These are phyloP conservation scores for Callyntrura sp. DNA, from an alignment of 2,888 invertebrate species.

Conservation along the genomic window DNA sequence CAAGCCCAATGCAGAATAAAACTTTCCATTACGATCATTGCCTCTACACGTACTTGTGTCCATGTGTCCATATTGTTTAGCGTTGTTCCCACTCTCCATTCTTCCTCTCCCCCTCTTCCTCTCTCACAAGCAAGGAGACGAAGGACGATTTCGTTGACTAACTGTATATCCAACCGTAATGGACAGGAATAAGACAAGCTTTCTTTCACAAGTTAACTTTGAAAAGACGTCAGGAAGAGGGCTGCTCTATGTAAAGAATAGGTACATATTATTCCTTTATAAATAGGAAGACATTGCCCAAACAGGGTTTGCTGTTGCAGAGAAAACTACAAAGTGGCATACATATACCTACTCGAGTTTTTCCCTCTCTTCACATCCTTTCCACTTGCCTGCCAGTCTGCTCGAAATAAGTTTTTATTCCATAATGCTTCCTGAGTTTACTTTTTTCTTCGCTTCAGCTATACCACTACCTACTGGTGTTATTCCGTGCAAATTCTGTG, in stretches of 20 bases:
- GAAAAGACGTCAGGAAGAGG: constrained; percentile 48
- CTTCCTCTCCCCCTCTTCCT: not conserved
- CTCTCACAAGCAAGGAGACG: not conserved
- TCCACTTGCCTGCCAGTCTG: constrained; percentile 9
- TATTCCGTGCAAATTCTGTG: not conserved
- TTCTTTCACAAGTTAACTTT: constrained; percentile 62
- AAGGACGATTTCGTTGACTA: constrained; percentile 38
- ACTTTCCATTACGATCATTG: constrained; percentile 39
- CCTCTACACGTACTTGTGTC: not conserved
- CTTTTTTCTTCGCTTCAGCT: not conserved
- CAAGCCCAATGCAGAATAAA: constrained; percentile 35
- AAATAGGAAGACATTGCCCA: not conserved
- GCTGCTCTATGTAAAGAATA: not conserved
- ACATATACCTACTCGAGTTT: not conserved
- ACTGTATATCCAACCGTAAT: constrained; percentile 33
- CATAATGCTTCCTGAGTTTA: not conserved
- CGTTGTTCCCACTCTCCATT: not conserved
- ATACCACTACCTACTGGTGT: not conserved
- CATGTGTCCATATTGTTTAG: constrained; percentile 16
- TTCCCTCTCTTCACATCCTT: not conserved
- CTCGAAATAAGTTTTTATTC: not conserved
- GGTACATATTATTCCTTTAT: not conserved
- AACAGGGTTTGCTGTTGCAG: too few species aligned
- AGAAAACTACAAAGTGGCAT: constrained; percentile 4
- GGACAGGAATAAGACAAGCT: constrained; percentile 58